Evolutionary conservation across 2,113 vertebrate species (phyloP).

Genomic region (Callorhinus ursinus): DNA sequence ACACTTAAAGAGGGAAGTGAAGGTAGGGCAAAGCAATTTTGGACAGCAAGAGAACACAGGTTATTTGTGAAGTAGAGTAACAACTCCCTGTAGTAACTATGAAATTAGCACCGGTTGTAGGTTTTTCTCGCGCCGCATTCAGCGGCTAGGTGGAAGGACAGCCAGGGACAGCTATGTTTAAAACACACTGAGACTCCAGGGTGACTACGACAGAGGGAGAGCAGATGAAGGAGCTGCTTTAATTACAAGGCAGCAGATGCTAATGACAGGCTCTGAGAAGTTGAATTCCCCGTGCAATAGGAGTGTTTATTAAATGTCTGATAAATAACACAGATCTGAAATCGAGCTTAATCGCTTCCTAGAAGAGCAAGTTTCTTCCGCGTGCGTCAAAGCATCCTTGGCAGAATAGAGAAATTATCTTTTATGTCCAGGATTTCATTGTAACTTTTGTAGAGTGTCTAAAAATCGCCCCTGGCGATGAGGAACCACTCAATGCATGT

Average conservation of each 20-base stretch:
- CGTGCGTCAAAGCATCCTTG: not conserved
- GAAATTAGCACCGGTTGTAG: not conserved
- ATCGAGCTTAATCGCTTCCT: not conserved
- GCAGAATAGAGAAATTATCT: not conserved
- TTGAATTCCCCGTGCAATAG: not conserved
- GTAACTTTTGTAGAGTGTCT: not conserved
- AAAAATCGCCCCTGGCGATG: not conserved
- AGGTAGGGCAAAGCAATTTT: not conserved
- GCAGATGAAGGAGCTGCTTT: not conserved
- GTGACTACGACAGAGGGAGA: not conserved
- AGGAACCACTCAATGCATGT: not conserved
- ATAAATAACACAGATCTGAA: not conserved
- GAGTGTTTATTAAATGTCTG: conserved; percentile 3
- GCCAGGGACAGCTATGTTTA: not conserved
- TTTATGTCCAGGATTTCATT: not conserved
- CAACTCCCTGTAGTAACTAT: not conserved
- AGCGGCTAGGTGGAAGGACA: not conserved
- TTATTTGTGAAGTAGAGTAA: not conserved
- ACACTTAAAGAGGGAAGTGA: not conserved
- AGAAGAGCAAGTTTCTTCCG: not conserved
- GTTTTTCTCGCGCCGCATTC: not conserved
- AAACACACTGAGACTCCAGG: not conserved
- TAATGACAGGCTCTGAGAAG: not conserved
- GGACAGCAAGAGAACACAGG: not conserved
- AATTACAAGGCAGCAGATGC: not conserved